These are phyloP conservation scores for Himantopus leucocephalus DNA, from an alignment of 2,113 vertebrate species.

Conservation along the genomic window DNA sequence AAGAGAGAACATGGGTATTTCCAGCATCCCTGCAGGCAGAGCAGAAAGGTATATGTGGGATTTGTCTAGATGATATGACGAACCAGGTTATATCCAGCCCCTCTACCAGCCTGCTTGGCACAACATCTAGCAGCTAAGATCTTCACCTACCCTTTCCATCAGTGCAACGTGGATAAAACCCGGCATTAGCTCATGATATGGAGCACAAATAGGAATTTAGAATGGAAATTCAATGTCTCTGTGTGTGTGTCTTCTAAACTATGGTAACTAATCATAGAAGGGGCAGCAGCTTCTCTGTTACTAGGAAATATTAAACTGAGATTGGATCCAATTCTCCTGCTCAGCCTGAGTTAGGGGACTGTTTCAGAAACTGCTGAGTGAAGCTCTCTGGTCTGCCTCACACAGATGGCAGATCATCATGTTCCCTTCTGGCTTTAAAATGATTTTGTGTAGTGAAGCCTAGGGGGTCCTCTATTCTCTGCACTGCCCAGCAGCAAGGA, in stretches of 20 bases:
- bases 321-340: background rate
- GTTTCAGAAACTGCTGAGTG: background rate
- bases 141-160: background rate
- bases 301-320: background rate
- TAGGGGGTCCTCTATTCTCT: background rate
- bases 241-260: background rate
- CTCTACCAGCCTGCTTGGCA: background rate
- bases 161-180: background rate
- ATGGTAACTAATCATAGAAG: background rate
- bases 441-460: background rate
- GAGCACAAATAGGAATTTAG: background rate
- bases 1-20: background rate
- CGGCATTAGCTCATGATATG: background rate
- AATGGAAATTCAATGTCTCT: background rate
- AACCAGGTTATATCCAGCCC: background rate
- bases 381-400: background rate
- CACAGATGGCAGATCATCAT: background rate
- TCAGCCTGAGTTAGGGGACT: background rate
- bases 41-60: background rate
- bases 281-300: background rate
- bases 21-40: background rate
- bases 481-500: background rate
- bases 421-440: background rate
- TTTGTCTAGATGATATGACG: background rate
- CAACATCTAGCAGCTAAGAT: background rate